Base-by-base conservation (phyloP, 1,140 invertebrate species). In the Rhopalosiphum padi region DNA sequence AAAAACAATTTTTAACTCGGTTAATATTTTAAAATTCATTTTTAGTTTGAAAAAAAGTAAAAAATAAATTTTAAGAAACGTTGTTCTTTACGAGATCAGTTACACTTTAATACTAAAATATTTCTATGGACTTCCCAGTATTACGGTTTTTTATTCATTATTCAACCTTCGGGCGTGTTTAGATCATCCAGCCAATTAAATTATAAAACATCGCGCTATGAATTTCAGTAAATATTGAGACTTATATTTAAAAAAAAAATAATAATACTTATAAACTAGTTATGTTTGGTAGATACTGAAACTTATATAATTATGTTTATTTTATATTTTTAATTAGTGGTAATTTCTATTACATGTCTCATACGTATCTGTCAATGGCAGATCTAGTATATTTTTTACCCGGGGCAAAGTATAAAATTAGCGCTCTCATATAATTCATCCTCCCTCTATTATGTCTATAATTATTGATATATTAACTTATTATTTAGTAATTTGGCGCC, bases 81-180 rank as follows among this genome's bases (percentile, higher is more conserved):
- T 77, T 35, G 55, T 37, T 83, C 41, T 35, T 43, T 48, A 25
- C 90, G 83, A 6, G 41, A 51, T 46, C 90, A 91, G 43, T 83
- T 91, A 46, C 68, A 82, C 68, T 82, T 68, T 51, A 48, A 37
- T 91, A 91, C 90, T 91, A 51, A 82, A 77, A 68, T 91, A 41
- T 77, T 43, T 77, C 41, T 37, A 5, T 53, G 11, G n/a, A 53
- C 48, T 11, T 9, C 48, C 37, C 35, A 89, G 87, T 37, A 88
- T 89, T 89, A 89, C 23, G 15, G 23, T 55, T 68, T 91, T 90
- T 18, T 91, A 91, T 43, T 91, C 21, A 77, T 68, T 68, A 91
- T 91, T 91, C 90, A 91, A 77, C 90, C 90, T 91, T 91, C 90
- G 25, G 37, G 48, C n/a, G 9, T 55, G 48, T 91, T 90, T 60